Base-by-base conservation (phyloP, 2,797 vertebrate genomes). In the Argya squamiceps region DNA sequence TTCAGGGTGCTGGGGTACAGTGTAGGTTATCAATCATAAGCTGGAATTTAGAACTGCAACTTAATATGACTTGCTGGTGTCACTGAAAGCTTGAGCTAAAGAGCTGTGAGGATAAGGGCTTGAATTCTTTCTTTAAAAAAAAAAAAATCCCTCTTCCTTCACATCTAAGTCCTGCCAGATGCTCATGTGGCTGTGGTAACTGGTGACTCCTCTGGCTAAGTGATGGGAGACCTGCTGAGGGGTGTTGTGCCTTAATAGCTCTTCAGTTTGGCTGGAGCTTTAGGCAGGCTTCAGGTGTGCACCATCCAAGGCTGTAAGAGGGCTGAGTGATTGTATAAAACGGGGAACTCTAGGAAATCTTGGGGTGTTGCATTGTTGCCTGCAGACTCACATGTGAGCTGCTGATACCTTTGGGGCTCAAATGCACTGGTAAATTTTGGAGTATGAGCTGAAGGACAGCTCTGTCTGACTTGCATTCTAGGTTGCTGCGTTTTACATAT, bases 401-500 rank as follows among this genome's bases (percentile, higher is more conserved):
- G 39, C 73, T 41, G 21, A 9, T 71, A 29, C 14, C 26, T 55
- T 32, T 59, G 55, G 39, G 36, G 52, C 9, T 44, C 19, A 32
- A 37, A 50, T 4, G 12, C 39, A 12, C 22, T 46, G 12, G 60
- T 65, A 34, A 22, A 23, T 22, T 74, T 50, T 71, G 47, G 53
- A 74, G 14, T 34, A 5, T 63, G 73, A 74, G 53, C n/a, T 60
- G 53, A 79, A 30, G 69, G 67, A 79, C 36, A 37, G 22, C 12
- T 81, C 29, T 82, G 9, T 82, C 55, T 96, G 87, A 29, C 71
- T 96, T 96, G 67, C 90, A 88, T 95, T 93, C 53, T 91, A 99
- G 99, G 95, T 97, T 99, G 88, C 94, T 99, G 78, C 98, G 98
- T 74, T 98, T 99, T 97, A 99, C 98, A 1, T 99, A 99, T 2